phyloP scores from a whole-genome alignment of 2,797 vertebrate species.

The Darevskia nairensis region DNA sequence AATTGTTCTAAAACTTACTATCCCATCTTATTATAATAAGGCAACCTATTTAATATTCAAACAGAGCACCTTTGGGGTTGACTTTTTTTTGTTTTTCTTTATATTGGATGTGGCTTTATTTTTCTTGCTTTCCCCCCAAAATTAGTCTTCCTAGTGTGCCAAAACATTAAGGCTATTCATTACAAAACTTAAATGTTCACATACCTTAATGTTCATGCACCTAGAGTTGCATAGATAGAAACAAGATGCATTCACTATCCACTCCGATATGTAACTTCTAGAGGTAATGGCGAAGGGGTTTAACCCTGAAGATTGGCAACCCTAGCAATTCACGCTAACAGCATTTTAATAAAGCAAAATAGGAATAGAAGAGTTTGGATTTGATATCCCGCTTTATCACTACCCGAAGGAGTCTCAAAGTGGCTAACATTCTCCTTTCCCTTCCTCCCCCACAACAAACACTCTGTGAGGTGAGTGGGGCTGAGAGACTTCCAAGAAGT shows the following conservation, averaged over 20 bases:
- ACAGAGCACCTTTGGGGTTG: not conserved
- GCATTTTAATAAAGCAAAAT: not conserved
- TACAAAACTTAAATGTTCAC: not conserved
- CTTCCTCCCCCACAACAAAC: too few species aligned
- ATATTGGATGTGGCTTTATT: not conserved
- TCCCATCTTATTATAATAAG: not conserved
- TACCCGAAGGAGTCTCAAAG: too few species aligned
- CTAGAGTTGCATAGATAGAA: not conserved
- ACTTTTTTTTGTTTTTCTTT: not conserved
- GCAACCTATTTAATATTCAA: not conserved
- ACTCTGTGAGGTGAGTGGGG: too few species aligned
- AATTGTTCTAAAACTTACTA: not conserved
- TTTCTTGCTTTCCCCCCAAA: not conserved
- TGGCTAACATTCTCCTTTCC: too few species aligned
- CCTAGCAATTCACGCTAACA: not conserved
- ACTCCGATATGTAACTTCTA: not conserved
- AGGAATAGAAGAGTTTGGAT: too few species aligned
- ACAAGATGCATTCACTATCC: not conserved
- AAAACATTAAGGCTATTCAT: not conserved
- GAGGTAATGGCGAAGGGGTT: not conserved
- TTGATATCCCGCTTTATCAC: too few species aligned
- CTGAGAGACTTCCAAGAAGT: too few species aligned
- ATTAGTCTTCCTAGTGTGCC: too few species aligned
- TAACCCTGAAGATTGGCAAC: not conserved
- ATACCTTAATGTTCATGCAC: not conserved